Percentiles rank a stretch among this genome's conserved stretches.
Conservation (phyloP, 2,797 vertebrate genomes). For the Sardinella longiceps region DNA sequence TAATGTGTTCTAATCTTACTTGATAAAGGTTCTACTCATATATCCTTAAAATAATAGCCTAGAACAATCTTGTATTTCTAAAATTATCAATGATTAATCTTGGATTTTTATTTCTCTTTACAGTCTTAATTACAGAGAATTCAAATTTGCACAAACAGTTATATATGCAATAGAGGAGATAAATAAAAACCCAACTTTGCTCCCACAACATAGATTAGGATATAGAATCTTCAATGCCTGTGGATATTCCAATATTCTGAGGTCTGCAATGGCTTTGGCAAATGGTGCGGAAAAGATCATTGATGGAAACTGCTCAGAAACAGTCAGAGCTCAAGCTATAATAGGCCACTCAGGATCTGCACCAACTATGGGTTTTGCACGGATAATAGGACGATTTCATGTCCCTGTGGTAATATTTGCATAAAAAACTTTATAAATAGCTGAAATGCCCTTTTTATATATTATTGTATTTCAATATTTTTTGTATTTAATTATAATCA, state of each 20-base stretch:
- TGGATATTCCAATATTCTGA: conserved; percentile 78
- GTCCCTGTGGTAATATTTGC: conserved; percentile 74
- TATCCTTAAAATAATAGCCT: too few species aligned
- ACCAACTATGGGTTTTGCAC: conserved; percentile 75
- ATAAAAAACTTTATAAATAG: too few species aligned
- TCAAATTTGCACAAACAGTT: conserved; percentile 75
- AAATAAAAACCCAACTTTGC: conserved; percentile 65
- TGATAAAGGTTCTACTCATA: too few species aligned
- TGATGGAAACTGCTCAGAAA: conserved; percentile 62
- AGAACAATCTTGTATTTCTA: too few species aligned
- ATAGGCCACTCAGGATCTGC: conserved; percentile 79
- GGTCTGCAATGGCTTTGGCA: conserved; percentile 70
- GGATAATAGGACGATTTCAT: conserved; percentile 70
- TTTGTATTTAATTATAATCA: neutral
- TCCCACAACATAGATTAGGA: conserved; percentile 66
- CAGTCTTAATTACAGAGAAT: conserved; percentile 78
- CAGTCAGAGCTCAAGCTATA: conserved; percentile 69
- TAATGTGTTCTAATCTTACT: too few species aligned
- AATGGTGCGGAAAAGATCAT: conserved; percentile 63
- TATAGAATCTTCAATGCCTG: conserved; percentile 70
- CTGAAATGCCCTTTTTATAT: too few species aligned
- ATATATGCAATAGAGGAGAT: conserved; percentile 80
- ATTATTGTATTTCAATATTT: too few species aligned
- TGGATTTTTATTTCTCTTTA: too few species aligned
- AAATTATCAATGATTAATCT: too few species aligned